Percentiles rank a stretch among this genome's conserved stretches.
Evolutionary conservation across 2,113 vertebrate genomes (phyloP).

Genomic region (Lepus timidus): DNA sequence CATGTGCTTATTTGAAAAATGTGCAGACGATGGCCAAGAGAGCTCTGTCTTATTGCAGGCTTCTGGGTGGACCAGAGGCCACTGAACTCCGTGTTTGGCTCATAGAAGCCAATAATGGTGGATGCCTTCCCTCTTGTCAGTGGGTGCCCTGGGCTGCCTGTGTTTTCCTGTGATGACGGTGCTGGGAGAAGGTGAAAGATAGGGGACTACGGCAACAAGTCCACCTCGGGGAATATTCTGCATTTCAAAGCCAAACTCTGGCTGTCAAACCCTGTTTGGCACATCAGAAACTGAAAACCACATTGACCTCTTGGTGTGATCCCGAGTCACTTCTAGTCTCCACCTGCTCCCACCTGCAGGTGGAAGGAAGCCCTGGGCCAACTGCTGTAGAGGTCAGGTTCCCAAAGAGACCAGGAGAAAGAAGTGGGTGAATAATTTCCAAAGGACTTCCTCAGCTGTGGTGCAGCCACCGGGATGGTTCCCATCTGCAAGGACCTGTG

Average conservation of each 20-base stretch:
- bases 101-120: background rate
- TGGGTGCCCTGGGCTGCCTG: background rate
- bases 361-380: background rate
- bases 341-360: background rate
- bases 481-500: background rate
- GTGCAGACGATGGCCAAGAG: too few species aligned
- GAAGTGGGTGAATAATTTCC: background rate
- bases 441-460: background rate
- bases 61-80: background rate
- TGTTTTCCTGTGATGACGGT: background rate
- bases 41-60: background rate
- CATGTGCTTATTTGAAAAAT: background rate
- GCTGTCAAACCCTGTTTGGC: background rate
- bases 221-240: background rate
- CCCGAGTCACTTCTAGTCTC: background rate
- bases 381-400: background rate
- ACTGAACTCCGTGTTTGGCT: background rate
- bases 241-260: background rate
- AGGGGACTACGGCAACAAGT: background rate
- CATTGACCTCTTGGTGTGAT: background rate
- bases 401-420: background rate
- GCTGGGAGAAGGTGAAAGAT: background rate
- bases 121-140: background rate
- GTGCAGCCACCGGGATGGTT: too few species aligned
- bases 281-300: background rate